Conservation (phyloP, 2,113 vertebrate genomes). For the Perca fluviatilis region DNA sequence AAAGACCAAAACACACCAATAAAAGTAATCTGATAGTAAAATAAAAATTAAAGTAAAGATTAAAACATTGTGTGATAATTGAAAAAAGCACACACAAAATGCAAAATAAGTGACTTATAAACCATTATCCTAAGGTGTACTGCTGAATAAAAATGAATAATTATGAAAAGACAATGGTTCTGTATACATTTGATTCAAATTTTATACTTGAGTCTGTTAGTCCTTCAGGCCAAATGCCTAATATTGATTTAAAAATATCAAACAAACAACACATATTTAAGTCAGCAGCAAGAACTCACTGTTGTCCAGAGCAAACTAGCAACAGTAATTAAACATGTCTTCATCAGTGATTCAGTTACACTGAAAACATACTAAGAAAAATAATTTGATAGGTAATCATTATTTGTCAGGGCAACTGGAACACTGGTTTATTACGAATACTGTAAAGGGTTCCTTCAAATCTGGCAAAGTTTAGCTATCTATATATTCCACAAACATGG, state of each 20-base stretch:
- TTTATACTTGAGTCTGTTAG: conserved; percentile 37
- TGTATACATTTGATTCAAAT: conserved; percentile 43
- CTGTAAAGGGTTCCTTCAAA: conserved; percentile 73
- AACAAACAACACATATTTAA: conserved; percentile 68
- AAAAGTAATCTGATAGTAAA: conserved; percentile 28
- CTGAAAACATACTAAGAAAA: conserved; percentile 14
- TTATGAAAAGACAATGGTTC: conserved; percentile 17
- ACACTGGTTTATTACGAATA: conserved; percentile 65
- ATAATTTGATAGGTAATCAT: conserved; percentile 30
- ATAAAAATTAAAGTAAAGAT: conserved; percentile 11
- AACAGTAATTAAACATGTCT: conserved; percentile 57
- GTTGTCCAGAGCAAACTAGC: conserved; percentile 54
- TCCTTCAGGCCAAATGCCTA: conserved; percentile 59
- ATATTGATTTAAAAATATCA: conserved; percentile 52
- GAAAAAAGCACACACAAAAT: conserved; percentile 34
- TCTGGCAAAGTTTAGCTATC: conserved; percentile 38
- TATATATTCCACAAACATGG: conserved; percentile 57
- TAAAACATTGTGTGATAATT: conserved; percentile 6
- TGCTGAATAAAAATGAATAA: conserved; percentile 34
- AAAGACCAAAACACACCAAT: conserved; percentile 43
- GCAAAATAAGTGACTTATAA: conserved; percentile 25
- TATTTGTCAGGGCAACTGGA: conserved; percentile 45
- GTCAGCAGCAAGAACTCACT: conserved; percentile 76
- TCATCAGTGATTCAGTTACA: conserved; percentile 52
- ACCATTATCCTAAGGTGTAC: conserved; percentile 3